Percentiles rank a stretch among this genome's conserved stretches.
Evolutionary conservation across 2,113 vertebrate genomes (phyloP).

Genomic region (Amazona guildingii): DNA sequence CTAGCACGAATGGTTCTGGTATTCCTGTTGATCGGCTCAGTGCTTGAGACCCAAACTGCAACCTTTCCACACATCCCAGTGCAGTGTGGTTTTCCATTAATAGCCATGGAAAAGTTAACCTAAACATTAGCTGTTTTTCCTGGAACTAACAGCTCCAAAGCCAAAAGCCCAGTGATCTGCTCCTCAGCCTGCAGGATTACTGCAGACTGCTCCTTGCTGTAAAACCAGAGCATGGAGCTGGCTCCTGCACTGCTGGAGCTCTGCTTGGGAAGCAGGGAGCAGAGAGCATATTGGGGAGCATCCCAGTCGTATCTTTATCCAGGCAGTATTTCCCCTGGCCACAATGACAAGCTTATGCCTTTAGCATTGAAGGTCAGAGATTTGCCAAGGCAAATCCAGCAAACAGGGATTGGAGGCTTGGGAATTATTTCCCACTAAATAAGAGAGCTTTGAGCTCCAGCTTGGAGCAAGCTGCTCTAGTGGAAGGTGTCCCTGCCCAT

Average conservation of each 20-base stretch:
- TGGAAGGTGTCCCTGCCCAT: neutral
- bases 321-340: neutral
- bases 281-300: neutral
- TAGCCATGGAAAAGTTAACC: constrained; percentile 51
- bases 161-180: neutral
- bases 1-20: neutral
- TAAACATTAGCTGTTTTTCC: constrained; percentile 23
- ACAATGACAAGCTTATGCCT: neutral
- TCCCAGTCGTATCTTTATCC: neutral
- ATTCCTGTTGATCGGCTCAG: neutral
- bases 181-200: neutral
- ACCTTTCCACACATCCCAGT: neutral
- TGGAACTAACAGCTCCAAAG: constrained; percentile 14
- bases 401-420: neutral
- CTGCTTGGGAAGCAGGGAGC: neutral
- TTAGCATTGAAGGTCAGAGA: fast-evolving
- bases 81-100: constrained; percentile 11
- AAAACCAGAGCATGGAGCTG: neutral
- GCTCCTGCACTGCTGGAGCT: neutral
- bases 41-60: neutral
- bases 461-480: neutral
- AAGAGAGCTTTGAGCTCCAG: neutral
- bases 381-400: neutral
- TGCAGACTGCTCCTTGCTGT: neutral
- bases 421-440: neutral